Evolutionary conservation across 1,140 invertebrate species (phyloP).

Genomic region (Bombus ignitus): DNA sequence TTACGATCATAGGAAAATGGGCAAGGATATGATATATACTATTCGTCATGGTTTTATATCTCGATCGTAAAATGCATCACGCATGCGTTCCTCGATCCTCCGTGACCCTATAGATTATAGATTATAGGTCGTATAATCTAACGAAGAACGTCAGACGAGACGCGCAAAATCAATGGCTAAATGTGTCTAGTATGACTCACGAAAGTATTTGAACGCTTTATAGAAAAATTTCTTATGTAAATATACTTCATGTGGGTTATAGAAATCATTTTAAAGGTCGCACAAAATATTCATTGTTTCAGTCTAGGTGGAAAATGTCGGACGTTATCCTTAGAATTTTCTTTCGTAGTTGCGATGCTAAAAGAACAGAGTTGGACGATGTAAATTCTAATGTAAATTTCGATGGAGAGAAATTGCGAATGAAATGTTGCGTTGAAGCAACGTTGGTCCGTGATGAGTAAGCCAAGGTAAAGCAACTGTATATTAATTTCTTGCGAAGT

Average conservation of each 20-base stretch:
- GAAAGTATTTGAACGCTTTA: background rate
- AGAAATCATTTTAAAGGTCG: background rate
- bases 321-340: no score
- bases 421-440: no score
- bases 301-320: no score
- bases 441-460: no score
- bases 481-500: no score
- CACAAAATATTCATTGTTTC: background rate
- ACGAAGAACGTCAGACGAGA: background rate
- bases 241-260: no score
- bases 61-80: slow-evolving; percentile 44
- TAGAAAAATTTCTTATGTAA: background rate
- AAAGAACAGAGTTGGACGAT: no score
- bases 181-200: background rate
- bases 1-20: slow-evolving; percentile 13
- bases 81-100: slow-evolving; percentile 27
- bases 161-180: background rate
- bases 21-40: slow-evolving; percentile 16
- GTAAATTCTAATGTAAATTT: no score
- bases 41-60: slow-evolving; percentile 44
- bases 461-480: no score
- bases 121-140: background rate
- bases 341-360: no score
- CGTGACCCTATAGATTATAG: background rate
- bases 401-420: no score